A percentile compares a stretch with the other conserved stretches of the same genome.
Conservation (phyloP, 1,140 invertebrate genomes). For the Panagrolaimus sp. region DNA sequence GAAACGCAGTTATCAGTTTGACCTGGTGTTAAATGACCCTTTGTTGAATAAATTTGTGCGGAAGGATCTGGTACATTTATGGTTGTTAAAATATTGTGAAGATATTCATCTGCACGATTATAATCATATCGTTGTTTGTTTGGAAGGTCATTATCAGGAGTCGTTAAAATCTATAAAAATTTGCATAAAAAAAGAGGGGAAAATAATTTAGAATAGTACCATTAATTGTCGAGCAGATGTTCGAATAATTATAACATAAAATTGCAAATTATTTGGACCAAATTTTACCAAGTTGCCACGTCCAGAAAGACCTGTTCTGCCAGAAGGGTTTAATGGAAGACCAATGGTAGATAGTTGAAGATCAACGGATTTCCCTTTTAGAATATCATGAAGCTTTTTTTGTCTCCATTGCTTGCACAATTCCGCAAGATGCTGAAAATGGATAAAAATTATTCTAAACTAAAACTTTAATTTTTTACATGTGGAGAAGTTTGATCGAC, state of each 20-base stretch:
- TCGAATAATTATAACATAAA: constrained; percentile 35
- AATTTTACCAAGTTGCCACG: constrained; percentile 40
- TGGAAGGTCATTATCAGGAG: constrained; percentile 22
- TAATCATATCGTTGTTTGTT: constrained; percentile 24
- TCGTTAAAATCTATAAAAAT: constrained; percentile 27
- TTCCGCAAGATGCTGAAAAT: constrained; percentile 29
- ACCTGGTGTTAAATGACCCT: constrained; percentile 25
- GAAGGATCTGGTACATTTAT: constrained; percentile 35
- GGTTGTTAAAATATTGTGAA: constrained; percentile 28
- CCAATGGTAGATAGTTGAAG: constrained; percentile 26
- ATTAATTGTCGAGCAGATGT: background rate
- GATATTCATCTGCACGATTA: constrained; percentile 35
- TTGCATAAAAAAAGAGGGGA: background rate
- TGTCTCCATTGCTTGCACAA: constrained; percentile 33
- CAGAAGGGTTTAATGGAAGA: constrained; percentile 39
- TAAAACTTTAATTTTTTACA: background rate
- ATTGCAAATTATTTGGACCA: constrained; percentile 33
- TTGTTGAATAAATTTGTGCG: constrained; percentile 35
- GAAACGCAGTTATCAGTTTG: constrained; percentile 29
- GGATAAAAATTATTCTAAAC: background rate
- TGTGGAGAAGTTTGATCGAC: constrained; percentile 30
- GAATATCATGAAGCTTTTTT: constrained; percentile 25
- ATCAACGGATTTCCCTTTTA: constrained; percentile 9
- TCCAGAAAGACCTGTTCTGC: constrained; percentile 33
- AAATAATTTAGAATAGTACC: background rate